Percentiles rank a stretch among this genome's conserved stretches.
These are phyloP conservation scores for Microlaimidae sp. DNA, from an alignment of 2,888 invertebrate genomes.

Conservation along the genomic window DNA sequence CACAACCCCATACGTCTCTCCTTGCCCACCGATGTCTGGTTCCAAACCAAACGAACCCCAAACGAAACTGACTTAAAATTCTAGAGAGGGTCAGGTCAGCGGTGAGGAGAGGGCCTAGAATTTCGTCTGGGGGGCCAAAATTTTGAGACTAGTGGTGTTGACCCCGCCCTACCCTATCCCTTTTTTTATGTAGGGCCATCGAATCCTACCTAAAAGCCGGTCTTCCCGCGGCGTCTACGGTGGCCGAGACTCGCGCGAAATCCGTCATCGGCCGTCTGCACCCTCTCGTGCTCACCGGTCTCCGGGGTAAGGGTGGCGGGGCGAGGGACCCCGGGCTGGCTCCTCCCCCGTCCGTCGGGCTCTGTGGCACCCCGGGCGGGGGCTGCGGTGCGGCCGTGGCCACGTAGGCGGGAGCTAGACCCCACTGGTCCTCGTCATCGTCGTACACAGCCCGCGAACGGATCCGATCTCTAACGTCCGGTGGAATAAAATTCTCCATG, in stretches of 20 bases:
- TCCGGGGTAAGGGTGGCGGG: not conserved
- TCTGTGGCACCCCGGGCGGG: too few relatives aligned
- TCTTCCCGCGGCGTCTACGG: constrained; percentile 19
- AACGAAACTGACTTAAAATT: too few relatives aligned
- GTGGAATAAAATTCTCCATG: constrained; percentile 74
- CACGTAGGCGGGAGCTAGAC: constrained; percentile 25
- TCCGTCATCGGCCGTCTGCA: constrained; percentile 26
- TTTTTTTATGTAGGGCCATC: too few relatives aligned
- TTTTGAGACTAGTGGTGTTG: not conserved
- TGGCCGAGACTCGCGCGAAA: constrained; percentile 10
- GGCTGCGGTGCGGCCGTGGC: not conserved
- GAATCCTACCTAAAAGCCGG: constrained; percentile 16
- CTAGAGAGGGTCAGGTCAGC: too few relatives aligned
- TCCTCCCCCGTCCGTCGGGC: not conserved
- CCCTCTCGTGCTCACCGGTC: constrained; percentile 23
- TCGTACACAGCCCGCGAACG: constrained; percentile 57
- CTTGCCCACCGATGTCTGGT: too few relatives aligned
- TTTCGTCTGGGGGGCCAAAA: not conserved
- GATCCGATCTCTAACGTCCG: constrained; percentile 38
- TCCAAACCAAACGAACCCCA: too few relatives aligned
- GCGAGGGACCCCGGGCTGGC: not conserved
- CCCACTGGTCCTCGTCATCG: constrained; percentile 64
- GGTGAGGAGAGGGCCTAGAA: too few relatives aligned
- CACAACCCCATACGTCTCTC: too few relatives aligned
- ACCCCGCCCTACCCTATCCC: not conserved